Base-by-base conservation (phyloP, 2,113 vertebrate genomes). In the Pelecanus crispus region DNA sequence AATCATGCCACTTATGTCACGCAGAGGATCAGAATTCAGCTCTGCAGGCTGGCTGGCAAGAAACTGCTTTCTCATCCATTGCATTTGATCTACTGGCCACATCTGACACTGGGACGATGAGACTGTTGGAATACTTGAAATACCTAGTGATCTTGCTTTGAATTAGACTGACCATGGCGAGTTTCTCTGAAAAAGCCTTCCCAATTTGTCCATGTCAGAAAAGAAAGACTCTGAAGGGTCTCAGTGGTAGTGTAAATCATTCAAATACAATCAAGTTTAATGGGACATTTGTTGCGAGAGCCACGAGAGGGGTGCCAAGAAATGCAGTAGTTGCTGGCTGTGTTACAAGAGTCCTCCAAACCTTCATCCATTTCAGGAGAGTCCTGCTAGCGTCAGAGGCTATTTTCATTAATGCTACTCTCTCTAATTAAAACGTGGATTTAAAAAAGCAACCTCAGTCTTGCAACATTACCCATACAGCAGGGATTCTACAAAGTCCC, bases 381-480 rank as follows among this genome's bases (percentile, higher is more conserved):
- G 56, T 9, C 49, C 72, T 81, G 81, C 6, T 1, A 67, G 59
- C 65, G 75, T 79, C 91, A 82, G 91, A 77, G 61, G 24, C 81
- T 85, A 74, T 63, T 92, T 86, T 74, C 82, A 92, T 74, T 93
- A 95, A 94, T 5, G 50, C 81, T 90, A 50, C 58, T 90, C 77
- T 73, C 88, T 53, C 80, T 89, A 95, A 95, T 92, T 94, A 95
- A 94, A 94, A 92, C 0, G 4, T 2, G 10, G 90, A 93, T 93
- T 92, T 92, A 63, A 44, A 88, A 92, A 82, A 71, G 73, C 77
- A 74, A 34, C 62, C 67, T 50, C 79, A 74, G 75, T 38, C 78
- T 65, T 75, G 78, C 84, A 90, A 75, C 53, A 29, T 59, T 3
- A 81, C 56, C 70, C 67, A 17, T 38, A 19, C 72, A 81, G 85